These are phyloP conservation scores for Lordiphosa fenestrarum DNA, from an alignment of 2,888 invertebrate genomes.

Conservation along the genomic window DNA sequence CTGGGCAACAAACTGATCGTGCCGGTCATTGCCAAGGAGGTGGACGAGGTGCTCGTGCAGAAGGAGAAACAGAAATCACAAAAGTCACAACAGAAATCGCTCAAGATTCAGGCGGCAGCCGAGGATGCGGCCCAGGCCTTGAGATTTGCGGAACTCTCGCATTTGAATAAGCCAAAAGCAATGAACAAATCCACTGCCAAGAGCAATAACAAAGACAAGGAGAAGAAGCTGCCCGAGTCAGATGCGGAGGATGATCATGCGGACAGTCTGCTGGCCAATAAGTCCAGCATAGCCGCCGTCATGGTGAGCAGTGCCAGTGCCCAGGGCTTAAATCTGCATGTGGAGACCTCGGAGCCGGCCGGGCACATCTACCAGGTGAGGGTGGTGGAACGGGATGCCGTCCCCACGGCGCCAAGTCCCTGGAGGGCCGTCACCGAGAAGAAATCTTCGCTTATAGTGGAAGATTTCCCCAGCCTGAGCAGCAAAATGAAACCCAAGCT, in stretches of 20 bases:
- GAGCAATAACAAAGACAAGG: background rate
- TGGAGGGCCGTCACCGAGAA: too few species aligned
- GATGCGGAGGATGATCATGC: slow-evolving; percentile 55
- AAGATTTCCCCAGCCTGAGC: slow-evolving; percentile 1
- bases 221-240: slow-evolving; percentile 13
- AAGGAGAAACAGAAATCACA: slow-evolving; percentile 62
- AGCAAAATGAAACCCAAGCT: slow-evolving; percentile 5
- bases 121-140: slow-evolving; percentile 44
- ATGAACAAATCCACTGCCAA: slow-evolving; percentile 2
- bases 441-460: background rate
- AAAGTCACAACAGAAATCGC: slow-evolving; percentile 14
- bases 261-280: slow-evolving; percentile 50
- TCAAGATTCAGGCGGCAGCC: slow-evolving; percentile 23
- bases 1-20: slow-evolving; percentile 78
- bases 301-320: slow-evolving; percentile 62
- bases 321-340: slow-evolving; percentile 49
- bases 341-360: slow-evolving; percentile 25
- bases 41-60: slow-evolving; percentile 72
- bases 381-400: slow-evolving; percentile 18
- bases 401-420: background rate
- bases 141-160: slow-evolving; percentile 53
- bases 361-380: slow-evolving; percentile 17
- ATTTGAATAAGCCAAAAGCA: slow-evolving; percentile 49
- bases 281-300: slow-evolving; percentile 38
- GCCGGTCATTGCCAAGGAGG: slow-evolving; percentile 79